Evolutionary conservation across 2,113 vertebrate species (phyloP).

Genomic region (Oncorhynchus tshawytscha): DNA sequence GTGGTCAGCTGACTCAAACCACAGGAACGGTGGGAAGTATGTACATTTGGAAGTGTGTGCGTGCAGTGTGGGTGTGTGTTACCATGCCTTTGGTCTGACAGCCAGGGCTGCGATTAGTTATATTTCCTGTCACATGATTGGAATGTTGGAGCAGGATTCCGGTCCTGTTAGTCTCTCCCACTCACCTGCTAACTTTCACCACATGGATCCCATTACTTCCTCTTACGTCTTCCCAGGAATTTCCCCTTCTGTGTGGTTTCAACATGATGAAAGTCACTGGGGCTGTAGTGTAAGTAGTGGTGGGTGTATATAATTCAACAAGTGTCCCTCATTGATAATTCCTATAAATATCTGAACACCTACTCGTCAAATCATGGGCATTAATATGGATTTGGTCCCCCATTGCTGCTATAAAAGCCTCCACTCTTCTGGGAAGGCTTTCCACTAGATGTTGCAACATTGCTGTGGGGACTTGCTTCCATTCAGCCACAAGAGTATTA

Average conservation of each 20-base stretch:
- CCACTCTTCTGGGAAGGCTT: too few species aligned
- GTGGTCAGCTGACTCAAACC: conserved; percentile 58
- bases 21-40: conserved; percentile 32
- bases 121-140: conserved; percentile 51
- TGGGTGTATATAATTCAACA: background rate
- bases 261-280: conserved; percentile 32
- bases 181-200: conserved; percentile 53
- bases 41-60: conserved; percentile 12
- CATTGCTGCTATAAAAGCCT: too few species aligned
- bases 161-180: conserved; percentile 49
- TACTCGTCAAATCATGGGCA: too few species aligned
- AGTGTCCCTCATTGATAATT: too few species aligned
- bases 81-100: conserved; percentile 16
- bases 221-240: conserved; percentile 37
- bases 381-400: too few species aligned
- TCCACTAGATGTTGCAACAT: too few species aligned
- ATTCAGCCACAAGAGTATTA: too few species aligned
- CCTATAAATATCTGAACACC: too few species aligned
- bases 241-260: conserved; percentile 45
- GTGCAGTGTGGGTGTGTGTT: conserved; percentile 4
- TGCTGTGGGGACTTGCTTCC: too few species aligned
- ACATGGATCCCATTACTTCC: conserved; percentile 57
- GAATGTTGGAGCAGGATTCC: conserved; percentile 57
- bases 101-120: conserved; percentile 33
- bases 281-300: background rate